Evolutionary conservation across 1,140 invertebrate genomes (phyloP).

Genomic region (Drosophila obscura): DNA sequence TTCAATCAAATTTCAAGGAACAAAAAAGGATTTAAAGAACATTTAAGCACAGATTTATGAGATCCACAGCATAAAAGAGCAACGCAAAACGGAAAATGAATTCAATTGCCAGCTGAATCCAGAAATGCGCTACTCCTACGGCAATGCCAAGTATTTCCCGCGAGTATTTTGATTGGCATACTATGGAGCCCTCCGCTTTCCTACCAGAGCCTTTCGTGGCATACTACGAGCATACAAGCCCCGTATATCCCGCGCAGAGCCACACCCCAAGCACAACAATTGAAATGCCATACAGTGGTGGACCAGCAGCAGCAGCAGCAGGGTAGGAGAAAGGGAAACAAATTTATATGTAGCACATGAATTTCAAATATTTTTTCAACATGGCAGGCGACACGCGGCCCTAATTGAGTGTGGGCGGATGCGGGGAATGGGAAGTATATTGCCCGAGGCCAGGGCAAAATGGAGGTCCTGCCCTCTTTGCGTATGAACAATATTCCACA

Average conservation of each 20-base stretch:
- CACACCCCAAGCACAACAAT: constrained; percentile 55
- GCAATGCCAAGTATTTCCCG: constrained; percentile 75
- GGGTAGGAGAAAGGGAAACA: constrained; percentile 6
- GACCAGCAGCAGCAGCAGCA: constrained; percentile 16
- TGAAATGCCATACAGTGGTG: constrained; percentile 66
- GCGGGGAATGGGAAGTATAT: not conserved
- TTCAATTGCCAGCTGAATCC: constrained; percentile 65
- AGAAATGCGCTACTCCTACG: constrained; percentile 49
- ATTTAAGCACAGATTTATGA: constrained; percentile 51
- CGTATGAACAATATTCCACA: constrained; percentile 76
- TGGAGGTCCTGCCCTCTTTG: too few species aligned
- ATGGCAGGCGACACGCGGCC: constrained; percentile 67
- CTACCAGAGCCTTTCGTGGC: constrained; percentile 13
- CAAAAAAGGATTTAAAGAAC: constrained; percentile 18
- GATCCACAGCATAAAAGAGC: constrained; percentile 10
- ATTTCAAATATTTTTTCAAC: constrained; percentile 78
- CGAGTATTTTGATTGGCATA: constrained; percentile 78
- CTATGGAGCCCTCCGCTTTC: constrained; percentile 21
- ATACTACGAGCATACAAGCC: not conserved
- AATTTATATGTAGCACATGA: constrained; percentile 68
- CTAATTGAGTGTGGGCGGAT: constrained; percentile 60
- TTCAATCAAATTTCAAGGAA: constrained; percentile 20
- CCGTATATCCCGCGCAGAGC: not conserved
- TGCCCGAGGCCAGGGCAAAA: not conserved
- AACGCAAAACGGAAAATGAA: constrained; percentile 50